These are phyloP conservation scores for Sycophila sp. DNA, from an alignment of 1,140 invertebrate species.

Conservation along the genomic window DNA sequence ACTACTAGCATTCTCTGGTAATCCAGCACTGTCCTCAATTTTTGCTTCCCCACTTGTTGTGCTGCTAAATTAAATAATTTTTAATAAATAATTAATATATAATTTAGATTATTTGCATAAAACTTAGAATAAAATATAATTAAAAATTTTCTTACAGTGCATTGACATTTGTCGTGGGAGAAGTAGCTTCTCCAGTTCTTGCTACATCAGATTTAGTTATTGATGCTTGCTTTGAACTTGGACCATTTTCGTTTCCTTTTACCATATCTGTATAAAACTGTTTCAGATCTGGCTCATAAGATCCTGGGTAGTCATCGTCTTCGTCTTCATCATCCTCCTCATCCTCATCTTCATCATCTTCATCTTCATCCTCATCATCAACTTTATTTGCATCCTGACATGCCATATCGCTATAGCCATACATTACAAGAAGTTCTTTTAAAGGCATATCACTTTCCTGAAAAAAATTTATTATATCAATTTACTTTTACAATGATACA, in stretches of 20 bases:
- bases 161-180: neutral
- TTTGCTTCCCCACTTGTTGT: constrained; percentile 8
- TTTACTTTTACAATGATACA: constrained; percentile 8
- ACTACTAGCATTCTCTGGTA: neutral
- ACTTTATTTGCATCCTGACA: constrained; percentile 50
- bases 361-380: constrained; percentile 65
- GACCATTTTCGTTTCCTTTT: constrained; percentile 61
- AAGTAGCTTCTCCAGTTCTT: neutral
- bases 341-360: constrained; percentile 64
- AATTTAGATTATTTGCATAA: neutral
- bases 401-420: constrained; percentile 73
- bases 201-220: neutral
- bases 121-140: neutral
- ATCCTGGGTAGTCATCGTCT: constrained; percentile 55
- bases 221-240: constrained; percentile 17
- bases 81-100: neutral
- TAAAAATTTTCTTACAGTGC: constrained; percentile 13
- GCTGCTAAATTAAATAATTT: neutral
- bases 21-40: neutral
- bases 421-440: constrained; percentile 89
- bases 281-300: constrained; percentile 61
- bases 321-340: constrained; percentile 55
- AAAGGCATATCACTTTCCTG: constrained; percentile 91
- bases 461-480: neutral
- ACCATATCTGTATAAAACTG: constrained; percentile 71